Evolutionary conservation across 1,140 invertebrate species (phyloP).

Genomic region (Periplaneta americana): DNA sequence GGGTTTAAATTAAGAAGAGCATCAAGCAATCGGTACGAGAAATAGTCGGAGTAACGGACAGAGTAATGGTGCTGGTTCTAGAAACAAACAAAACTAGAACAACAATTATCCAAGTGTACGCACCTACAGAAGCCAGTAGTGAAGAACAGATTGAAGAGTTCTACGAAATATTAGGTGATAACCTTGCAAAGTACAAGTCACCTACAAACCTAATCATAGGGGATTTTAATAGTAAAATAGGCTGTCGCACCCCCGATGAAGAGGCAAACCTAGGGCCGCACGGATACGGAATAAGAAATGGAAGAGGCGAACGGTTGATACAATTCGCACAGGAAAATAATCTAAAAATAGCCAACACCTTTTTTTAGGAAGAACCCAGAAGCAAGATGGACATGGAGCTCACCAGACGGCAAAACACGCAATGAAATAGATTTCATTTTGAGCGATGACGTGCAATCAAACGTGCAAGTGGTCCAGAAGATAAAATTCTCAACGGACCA

Average conservation of each 20-base stretch:
- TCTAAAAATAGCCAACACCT: no score
- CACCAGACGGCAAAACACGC: neutral
- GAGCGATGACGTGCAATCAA: neutral
- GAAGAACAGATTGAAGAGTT: neutral
- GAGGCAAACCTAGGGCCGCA: neutral
- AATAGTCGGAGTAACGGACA: neutral
- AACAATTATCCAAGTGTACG: neutral
- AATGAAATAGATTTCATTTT: neutral
- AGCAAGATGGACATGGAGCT: neutral
- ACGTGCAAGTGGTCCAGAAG: no score
- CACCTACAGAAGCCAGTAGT: neutral
- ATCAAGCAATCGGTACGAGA: neutral
- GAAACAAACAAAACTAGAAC: neutral
- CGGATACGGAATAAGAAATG: no score
- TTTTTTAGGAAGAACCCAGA: no score
- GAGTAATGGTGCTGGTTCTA: neutral
- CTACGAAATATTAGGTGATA: neutral
- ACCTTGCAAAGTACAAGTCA: neutral
- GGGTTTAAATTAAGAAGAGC: neutral
- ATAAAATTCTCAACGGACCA: no score
- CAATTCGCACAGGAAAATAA: neutral
- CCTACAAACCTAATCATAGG: neutral
- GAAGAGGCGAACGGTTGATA: neutral
- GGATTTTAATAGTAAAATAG: neutral
- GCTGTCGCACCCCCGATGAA: neutral